phyloP scores from a whole-genome alignment of 1,140 invertebrate species.

The Cydia pomonella region DNA sequence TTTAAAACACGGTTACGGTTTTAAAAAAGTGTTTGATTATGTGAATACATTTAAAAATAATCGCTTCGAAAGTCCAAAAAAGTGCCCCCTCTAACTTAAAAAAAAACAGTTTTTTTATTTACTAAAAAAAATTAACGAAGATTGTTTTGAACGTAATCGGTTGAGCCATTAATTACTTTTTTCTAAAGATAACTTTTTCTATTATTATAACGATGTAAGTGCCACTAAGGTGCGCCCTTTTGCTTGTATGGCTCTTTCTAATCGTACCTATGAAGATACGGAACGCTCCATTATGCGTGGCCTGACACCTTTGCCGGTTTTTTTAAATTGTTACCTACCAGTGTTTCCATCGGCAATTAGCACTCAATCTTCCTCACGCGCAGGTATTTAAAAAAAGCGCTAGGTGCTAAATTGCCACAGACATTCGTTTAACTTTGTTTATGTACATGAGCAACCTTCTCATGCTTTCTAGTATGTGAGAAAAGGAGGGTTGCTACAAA shows the following conservation, averaged over 20 bases:
- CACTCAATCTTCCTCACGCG: constrained; percentile 44
- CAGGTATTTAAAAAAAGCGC: background rate
- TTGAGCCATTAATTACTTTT: too few relatives aligned
- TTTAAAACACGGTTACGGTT: too few relatives aligned
- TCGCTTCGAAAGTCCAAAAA: too few relatives aligned
- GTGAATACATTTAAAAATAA: too few relatives aligned
- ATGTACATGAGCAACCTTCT: background rate
- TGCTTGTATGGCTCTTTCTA: background rate
- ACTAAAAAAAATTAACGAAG: too few relatives aligned
- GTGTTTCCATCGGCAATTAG: constrained; percentile 38
- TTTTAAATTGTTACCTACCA: background rate
- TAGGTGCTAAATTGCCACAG: constrained; percentile 34
- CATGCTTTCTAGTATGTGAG: background rate
- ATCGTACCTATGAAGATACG: background rate
- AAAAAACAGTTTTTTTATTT: too few relatives aligned
- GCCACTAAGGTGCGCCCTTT: background rate
- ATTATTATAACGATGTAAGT: too few relatives aligned
- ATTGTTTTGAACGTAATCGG: too few relatives aligned
- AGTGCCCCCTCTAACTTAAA: too few relatives aligned
- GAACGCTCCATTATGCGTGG: too few relatives aligned
- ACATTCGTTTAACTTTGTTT: background rate
- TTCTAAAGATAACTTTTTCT: too few relatives aligned
- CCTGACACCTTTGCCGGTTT: background rate
- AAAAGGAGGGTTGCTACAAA: background rate
- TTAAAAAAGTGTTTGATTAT: too few relatives aligned